Evolutionary conservation across 2,797 vertebrate genomes (phyloP).

Genomic region (Harpagifer antarcticus): DNA sequence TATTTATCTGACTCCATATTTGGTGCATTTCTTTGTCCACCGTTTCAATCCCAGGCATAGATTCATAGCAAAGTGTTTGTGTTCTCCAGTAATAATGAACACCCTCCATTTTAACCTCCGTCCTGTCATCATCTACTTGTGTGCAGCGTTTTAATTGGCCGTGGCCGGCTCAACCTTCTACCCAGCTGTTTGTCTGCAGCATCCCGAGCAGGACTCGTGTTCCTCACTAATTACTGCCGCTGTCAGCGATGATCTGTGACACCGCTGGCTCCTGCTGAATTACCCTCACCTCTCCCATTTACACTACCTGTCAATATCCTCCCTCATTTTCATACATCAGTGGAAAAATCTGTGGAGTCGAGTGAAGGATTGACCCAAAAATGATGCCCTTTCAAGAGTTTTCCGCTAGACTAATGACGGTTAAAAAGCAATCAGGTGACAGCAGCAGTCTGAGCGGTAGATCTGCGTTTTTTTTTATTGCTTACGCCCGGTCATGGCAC

Average conservation of each 20-base stretch:
- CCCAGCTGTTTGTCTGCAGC: conserved; percentile 58
- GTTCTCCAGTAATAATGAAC: conserved; percentile 37
- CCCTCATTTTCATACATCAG: conserved; percentile 64
- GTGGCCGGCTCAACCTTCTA: conserved; percentile 41
- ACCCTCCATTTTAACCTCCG: conserved; percentile 36
- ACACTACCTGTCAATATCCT: conserved; percentile 60
- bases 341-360: conserved; percentile 42
- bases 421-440: conserved; percentile 84
- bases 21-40: conserved; percentile 10
- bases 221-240: conserved; percentile 74
- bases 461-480: conserved; percentile 83
- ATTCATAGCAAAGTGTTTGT: conserved; percentile 17
- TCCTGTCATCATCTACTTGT: conserved; percentile 46
- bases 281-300: conserved; percentile 55
- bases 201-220: conserved; percentile 56
- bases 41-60: not conserved
- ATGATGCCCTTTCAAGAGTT: conserved; percentile 58
- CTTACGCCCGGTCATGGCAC: conserved; percentile 73
- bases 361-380: conserved; percentile 64
- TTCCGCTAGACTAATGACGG: conserved; percentile 79
- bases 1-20: not conserved
- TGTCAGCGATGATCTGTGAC: conserved; percentile 66
- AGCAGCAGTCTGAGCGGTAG: conserved; percentile 72
- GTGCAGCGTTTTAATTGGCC: conserved; percentile 66
- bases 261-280: conserved; percentile 42